A percentile compares a stretch with the other conserved stretches of the same genome.
These are phyloP conservation scores for Echinops telfairi DNA, from an alignment of 2,113 vertebrate species.

Conservation along the genomic window DNA sequence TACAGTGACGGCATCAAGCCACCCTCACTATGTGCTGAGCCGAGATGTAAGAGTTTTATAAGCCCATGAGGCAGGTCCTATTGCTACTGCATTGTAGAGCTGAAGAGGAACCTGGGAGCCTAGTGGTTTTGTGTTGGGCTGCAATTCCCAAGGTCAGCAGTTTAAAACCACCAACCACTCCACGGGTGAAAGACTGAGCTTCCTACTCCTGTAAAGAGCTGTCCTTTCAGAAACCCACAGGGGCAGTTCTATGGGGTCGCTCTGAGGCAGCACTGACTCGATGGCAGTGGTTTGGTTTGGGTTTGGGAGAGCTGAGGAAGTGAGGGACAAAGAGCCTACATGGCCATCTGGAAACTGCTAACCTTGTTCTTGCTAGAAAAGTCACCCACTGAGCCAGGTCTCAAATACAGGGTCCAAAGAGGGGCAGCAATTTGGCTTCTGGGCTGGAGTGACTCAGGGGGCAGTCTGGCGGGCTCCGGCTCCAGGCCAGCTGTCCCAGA, in stretches of 20 bases:
- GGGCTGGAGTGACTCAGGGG: not conserved
- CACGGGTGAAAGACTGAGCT: no score
- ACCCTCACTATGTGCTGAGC: not conserved
- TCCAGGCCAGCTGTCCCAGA: not conserved
- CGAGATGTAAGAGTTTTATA: not conserved
- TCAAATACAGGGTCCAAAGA: not conserved
- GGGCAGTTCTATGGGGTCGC: no score
- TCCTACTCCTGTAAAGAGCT: no score
- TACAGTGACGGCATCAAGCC: rapidly evolving
- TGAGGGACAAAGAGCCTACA: not conserved
- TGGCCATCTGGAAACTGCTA: not conserved
- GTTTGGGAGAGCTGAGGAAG: no score
- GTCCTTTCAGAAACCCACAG: no score
- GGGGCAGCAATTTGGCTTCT: not conserved
- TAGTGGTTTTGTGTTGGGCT: no score
- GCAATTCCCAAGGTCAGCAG: no score
- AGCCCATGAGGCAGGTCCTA: not conserved
- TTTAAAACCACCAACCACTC: no score
- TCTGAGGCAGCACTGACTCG: no score
- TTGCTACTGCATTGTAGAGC: not conserved
- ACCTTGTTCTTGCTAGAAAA: not conserved
- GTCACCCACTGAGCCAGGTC: not conserved
- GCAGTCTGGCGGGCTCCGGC: not conserved
- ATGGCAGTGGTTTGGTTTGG: no score
- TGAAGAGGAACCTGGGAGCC: not conserved